Percentiles rank a stretch among this genome's conserved stretches.
phyloP scores from a whole-genome alignment of 1,140 invertebrate genomes.

The Drosophila tsacasi region DNA sequence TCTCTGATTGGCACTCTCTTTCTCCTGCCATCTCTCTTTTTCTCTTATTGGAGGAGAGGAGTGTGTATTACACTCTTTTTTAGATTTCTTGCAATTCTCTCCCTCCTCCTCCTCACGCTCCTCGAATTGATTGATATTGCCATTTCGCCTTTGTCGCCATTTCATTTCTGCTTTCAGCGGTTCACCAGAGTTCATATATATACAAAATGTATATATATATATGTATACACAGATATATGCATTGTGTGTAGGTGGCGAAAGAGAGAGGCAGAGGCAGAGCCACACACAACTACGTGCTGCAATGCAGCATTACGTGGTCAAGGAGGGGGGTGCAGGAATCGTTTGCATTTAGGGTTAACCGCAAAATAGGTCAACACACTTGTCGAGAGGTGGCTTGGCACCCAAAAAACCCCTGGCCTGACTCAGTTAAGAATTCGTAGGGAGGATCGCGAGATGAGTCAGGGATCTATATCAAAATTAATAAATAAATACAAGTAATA shows the following conservation, averaged over 20 bases:
- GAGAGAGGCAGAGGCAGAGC: constrained; percentile 6
- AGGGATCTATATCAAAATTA: background rate
- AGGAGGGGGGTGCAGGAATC: constrained; percentile 4
- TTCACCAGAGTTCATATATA: constrained; percentile 71
- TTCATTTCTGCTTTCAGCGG: constrained; percentile 62
- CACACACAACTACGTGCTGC: constrained; percentile 45
- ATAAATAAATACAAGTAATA: background rate
- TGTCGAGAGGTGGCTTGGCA: constrained; percentile 11
- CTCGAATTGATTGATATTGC: constrained; percentile 77
- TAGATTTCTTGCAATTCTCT: constrained; percentile 53
- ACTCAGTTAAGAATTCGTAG: constrained; percentile 36
- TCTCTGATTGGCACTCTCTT: constrained; percentile 6
- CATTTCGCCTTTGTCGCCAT: constrained; percentile 69
- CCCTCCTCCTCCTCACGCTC: constrained; percentile 8
- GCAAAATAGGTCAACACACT: constrained; percentile 50
- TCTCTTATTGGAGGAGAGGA: constrained; percentile 1
- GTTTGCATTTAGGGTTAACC: constrained; percentile 35
- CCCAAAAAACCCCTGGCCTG: background rate
- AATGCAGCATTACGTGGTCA: constrained; percentile 34
- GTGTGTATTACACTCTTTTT: constrained; percentile 16
- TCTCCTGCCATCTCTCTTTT: background rate
- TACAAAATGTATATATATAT: background rate
- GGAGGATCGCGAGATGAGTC: constrained; percentile 31
- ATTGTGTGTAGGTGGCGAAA: constrained; percentile 20
- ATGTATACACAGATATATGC: too few relatives aligned